phyloP scores from a whole-genome alignment of 1,140 invertebrate genomes.

The Drosophila watanabei region DNA sequence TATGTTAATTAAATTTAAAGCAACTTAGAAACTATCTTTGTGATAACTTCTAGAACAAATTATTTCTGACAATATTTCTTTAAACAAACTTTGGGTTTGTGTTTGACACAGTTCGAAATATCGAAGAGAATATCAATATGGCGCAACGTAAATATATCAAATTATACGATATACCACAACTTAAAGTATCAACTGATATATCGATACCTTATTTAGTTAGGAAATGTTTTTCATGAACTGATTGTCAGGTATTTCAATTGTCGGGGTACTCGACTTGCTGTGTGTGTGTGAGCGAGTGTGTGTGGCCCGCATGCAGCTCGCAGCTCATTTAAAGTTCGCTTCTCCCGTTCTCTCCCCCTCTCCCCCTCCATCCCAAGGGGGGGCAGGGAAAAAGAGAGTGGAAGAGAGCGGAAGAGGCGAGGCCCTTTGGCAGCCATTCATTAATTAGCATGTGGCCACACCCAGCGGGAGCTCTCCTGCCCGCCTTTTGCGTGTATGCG shows the following conservation, averaged over 20 bases:
- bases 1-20: too few species aligned
- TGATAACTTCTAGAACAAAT: too few species aligned
- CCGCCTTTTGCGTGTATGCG: conserved; percentile 18
- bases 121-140: background rate
- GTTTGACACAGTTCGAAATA: background rate
- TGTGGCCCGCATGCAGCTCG: conserved; percentile 64
- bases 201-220: background rate
- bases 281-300: background rate
- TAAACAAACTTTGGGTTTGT: background rate
- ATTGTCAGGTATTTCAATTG: background rate
- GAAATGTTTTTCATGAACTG: background rate
- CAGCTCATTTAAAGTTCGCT: conserved; percentile 59
- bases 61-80: too few species aligned
- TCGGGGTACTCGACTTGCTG: background rate
- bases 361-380: background rate
- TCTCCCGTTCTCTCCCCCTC: background rate
- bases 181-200: background rate
- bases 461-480: conserved; percentile 58
- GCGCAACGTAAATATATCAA: too few species aligned
- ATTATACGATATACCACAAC: too few species aligned
- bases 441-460: conserved; percentile 79
- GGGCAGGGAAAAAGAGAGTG: background rate
- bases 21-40: too few species aligned
- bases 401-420: conserved; percentile 18
- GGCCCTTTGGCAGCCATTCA: conserved; percentile 65